These are phyloP conservation scores for Lerista edwardsae DNA, from an alignment of 2,797 vertebrate genomes.

Conservation along the genomic window DNA sequence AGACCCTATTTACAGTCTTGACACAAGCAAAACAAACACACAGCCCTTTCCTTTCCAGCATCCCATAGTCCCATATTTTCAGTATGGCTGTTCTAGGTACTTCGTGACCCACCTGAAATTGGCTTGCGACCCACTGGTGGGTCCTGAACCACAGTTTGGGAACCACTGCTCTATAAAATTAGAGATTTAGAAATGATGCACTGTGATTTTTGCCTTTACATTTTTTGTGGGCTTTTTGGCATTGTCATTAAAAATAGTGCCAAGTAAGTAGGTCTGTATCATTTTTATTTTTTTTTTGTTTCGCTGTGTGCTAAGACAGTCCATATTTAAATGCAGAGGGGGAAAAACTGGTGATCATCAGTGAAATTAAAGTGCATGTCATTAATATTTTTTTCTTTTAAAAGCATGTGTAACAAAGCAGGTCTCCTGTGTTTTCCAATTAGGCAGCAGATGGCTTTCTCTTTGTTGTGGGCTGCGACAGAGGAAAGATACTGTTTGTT, in stretches of 20 bases:
- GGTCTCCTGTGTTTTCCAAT: conserved; percentile 62
- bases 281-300: not conserved
- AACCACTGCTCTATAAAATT: too few relatives aligned
- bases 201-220: conserved; percentile 30
- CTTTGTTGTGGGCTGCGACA: conserved; percentile 98
- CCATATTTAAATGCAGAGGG: conserved; percentile 43
- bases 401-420: conserved; percentile 47
- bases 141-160: too few relatives aligned
- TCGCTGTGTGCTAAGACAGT: conserved; percentile 47
- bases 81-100: too few relatives aligned
- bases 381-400: conserved; percentile 17
- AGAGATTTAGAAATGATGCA: conserved; percentile 28
- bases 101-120: too few relatives aligned
- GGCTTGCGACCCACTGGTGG: too few relatives aligned
- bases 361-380: conserved; percentile 34
- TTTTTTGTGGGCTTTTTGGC: conserved; percentile 34
- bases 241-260: conserved; percentile 30
- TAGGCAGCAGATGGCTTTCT: conserved; percentile 99
- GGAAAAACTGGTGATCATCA: conserved; percentile 10
- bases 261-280: conserved; percentile 35
- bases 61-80: too few relatives aligned
- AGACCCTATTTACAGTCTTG: too few relatives aligned
- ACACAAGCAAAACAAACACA: too few relatives aligned
- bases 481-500: conserved; percentile 98
- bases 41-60: too few relatives aligned